phyloP scores from a whole-genome alignment of 2,797 vertebrate genomes.

The Danio choprae region DNA sequence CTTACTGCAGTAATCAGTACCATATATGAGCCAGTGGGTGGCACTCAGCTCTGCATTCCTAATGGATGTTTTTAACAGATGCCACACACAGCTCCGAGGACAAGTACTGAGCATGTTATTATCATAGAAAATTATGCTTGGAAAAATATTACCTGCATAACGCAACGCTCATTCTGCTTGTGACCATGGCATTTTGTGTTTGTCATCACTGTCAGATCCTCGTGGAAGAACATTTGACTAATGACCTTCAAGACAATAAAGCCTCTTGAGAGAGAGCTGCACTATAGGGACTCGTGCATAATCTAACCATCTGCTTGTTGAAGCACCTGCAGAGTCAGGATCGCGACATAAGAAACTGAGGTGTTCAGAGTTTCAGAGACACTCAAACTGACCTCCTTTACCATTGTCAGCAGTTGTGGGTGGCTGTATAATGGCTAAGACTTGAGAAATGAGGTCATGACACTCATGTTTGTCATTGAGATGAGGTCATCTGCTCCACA shows the following conservation, averaged over 20 bases:
- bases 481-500: slow-evolving; percentile 58
- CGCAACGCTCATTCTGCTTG: not conserved
- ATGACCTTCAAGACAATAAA: slow-evolving; percentile 67
- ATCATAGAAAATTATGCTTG: slow-evolving; percentile 2
- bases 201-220: not conserved
- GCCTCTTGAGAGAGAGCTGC: slow-evolving; percentile 44
- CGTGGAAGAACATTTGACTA: slow-evolving; percentile 70
- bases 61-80: not conserved
- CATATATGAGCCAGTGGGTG: slow-evolving; percentile 49
- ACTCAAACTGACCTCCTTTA: slow-evolving; percentile 47
- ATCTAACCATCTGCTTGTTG: slow-evolving; percentile 75
- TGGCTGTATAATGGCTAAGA: slow-evolving; percentile 55
- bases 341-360: slow-evolving; percentile 38
- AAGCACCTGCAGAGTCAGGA: slow-evolving; percentile 55
- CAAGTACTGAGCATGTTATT: not conserved
- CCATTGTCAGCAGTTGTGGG: slow-evolving; percentile 53
- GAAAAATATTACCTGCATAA: not conserved
- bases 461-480: slow-evolving; percentile 64
- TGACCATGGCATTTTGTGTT: slow-evolving; percentile 33
- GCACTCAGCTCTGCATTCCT: slow-evolving; percentile 31
- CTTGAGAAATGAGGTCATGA: slow-evolving; percentile 63
- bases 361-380: slow-evolving; percentile 17
- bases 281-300: slow-evolving; percentile 65
- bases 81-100: not conserved
- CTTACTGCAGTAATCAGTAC: slow-evolving; percentile 17